phyloP scores from a whole-genome alignment of 2,888 invertebrate genomes.

The Habroteleia sp. region DNA sequence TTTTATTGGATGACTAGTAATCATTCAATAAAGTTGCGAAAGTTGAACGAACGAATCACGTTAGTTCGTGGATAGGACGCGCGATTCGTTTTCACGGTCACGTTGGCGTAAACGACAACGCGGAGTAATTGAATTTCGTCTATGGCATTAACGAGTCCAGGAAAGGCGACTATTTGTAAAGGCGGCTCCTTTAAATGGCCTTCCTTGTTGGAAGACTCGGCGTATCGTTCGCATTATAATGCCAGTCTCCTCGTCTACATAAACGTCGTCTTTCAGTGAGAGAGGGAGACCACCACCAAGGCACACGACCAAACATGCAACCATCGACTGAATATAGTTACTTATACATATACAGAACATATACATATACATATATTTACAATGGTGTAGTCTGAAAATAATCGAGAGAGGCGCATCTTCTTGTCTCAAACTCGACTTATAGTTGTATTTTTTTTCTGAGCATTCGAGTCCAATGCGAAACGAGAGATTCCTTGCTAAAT shows the following conservation, averaged over 20 bases:
- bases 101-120: slow-evolving; percentile 59
- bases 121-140: slow-evolving; percentile 66
- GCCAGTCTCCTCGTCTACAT: slow-evolving; percentile 63
- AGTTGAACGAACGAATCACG: slow-evolving; percentile 49
- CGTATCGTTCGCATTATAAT: slow-evolving; percentile 63
- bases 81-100: slow-evolving; percentile 65
- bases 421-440: slow-evolving; percentile 61
- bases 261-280: slow-evolving; percentile 54
- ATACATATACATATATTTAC: slow-evolving; percentile 16
- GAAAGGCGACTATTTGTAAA: slow-evolving; percentile 65
- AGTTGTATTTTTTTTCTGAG: slow-evolving; percentile 43
- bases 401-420: slow-evolving; percentile 57
- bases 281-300: slow-evolving; percentile 58
- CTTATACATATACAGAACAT: slow-evolving; percentile 23
- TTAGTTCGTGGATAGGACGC: slow-evolving; percentile 28
- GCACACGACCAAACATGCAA: slow-evolving; percentile 31
- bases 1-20: slow-evolving; percentile 16
- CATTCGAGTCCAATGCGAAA: slow-evolving; percentile 44
- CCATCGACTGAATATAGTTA: slow-evolving; percentile 21
- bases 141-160: slow-evolving; percentile 61
- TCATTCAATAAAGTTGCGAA: slow-evolving; percentile 41
- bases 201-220: slow-evolving; percentile 63
- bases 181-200: slow-evolving; percentile 64
- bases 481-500: slow-evolving; percentile 60
- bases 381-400: slow-evolving; percentile 60